Evolutionary conservation across 2,797 vertebrate species (phyloP), one percentile per base, ranked within the genome.

Genomic region (Siniperca obscura): DNA sequence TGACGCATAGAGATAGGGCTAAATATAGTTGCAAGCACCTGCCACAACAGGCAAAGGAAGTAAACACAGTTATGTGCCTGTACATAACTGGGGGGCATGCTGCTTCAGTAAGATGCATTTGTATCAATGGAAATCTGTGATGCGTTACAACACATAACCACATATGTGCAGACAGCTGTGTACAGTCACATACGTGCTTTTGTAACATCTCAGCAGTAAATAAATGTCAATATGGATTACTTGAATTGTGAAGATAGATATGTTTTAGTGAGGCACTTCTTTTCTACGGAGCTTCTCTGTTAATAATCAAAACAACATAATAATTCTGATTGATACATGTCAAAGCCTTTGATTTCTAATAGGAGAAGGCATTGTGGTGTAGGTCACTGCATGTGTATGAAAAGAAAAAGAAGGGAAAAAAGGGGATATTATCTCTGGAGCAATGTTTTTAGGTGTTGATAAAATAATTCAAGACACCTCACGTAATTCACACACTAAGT

Each of bases 1-100:
- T 93, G 94, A 96, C 67, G 89, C 94, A 93, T 93, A 91, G 93
- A 94, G 94, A 95, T 92, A 84, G 74, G 65, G 91, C 93, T 96
- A 95, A 95, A 96, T 95, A 94, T 96, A 96, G 92, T 76, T 40
- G n/a, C 64, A 53, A 86, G 87, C 90, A 92, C 91, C 92, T 93
- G 91, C 90, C 89, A 89, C 87, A 86, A 87, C 82, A 90, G 90
- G 89, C 90, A 87, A 81, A 86, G 88, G 84, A 89, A 89, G 89
- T 94, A 92, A 92, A 94, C 92, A 92, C 85, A 89, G 81, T 66
- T 92, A 71, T 34, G 50, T 79, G 83, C 64, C 76, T 78, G 81
- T 86, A 85, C 71, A 86, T 86, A 88, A 84, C 78, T 30, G 68
- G 65, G 16, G 60, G 59, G 25, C 56, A 56, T 64, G 82, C 70